Evolutionary conservation across 1,140 invertebrate genomes (phyloP), one percentile per base, ranked within the genome.

Genomic region (Temnothorax nylanderi): DNA sequence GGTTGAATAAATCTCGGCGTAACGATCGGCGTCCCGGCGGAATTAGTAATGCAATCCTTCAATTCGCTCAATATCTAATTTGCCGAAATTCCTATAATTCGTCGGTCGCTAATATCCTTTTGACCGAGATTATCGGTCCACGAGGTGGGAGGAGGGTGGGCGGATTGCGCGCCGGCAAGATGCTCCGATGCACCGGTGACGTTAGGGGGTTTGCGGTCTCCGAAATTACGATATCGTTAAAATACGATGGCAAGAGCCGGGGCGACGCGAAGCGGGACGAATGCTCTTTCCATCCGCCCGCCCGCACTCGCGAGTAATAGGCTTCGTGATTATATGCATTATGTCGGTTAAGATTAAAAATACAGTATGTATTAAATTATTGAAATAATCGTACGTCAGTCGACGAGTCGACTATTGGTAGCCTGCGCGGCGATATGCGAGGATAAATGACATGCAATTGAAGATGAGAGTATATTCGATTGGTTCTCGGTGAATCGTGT

Each of bases 351-450:
- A 92, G 90, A 93, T 93, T 94, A 91, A 93, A 69, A 69, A 69
- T 93, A 92, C 90, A 89, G 89, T 91, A 90, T 90, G 91, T 94
- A 94, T 94, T 94, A 92, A 93, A 94, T 94, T 94, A 94, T 93
- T 93, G 93, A 93, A 94, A 94, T 94, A 94, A 94, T 93, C 93
- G 92, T 89, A 93, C 80, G 87, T 87, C 88, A 82, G 90, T 92
- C 85, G 89, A 90, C 88, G 88, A 91, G 65, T 85, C 54, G 41
- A 47, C 26, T 71, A 78, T 85, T 87, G 82, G 71, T 80, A 89
- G 85, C 51, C 51, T 16, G n/a, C 18, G 18, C n/a, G 49, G 11
- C 51, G 67, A 71, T 44, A 32, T 37, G 21, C n/a, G n/a, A 37
- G n/a, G 16, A 34, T 34, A 74, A 84, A 75, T 62, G 21, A 5